These are phyloP conservation scores for Laspeyria flexula DNA, from an alignment of 2,888 invertebrate species.

Conservation along the genomic window DNA sequence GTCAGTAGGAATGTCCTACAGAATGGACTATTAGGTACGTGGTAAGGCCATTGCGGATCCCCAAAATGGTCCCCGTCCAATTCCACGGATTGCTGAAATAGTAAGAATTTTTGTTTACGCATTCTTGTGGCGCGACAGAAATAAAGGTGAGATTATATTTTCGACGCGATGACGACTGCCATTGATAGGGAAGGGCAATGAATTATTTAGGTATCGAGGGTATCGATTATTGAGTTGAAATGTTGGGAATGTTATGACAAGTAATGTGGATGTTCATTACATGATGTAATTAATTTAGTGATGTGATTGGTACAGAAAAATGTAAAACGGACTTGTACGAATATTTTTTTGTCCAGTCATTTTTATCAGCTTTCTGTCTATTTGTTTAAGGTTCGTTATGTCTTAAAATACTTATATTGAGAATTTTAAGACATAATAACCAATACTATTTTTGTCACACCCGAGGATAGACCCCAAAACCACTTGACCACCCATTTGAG, in stretches of 20 bases:
- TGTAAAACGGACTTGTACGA: too few species aligned
- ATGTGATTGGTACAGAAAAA: too few species aligned
- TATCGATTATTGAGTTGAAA: conserved; percentile 17
- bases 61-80: conserved; percentile 37
- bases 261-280: too few species aligned
- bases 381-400: too few species aligned
- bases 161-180: conserved; percentile 34
- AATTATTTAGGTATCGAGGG: conserved; percentile 24
- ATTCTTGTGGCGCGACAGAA: conserved; percentile 53
- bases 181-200: conserved; percentile 32
- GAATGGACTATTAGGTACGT: conserved; percentile 57
- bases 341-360: too few species aligned
- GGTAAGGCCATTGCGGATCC: conserved; percentile 41
- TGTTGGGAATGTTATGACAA: not conserved
- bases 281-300: too few species aligned
- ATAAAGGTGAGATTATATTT: conserved; percentile 62
- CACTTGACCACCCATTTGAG: too few species aligned
- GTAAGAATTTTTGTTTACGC: conserved; percentile 68
- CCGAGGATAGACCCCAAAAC: too few species aligned
- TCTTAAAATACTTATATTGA: too few species aligned
- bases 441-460: too few species aligned
- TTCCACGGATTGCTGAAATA: conserved; percentile 46
- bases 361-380: too few species aligned
- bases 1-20: conserved; percentile 47
- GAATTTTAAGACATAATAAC: too few species aligned